Percentiles rank a stretch among this genome's conserved stretches.
phyloP scores from a whole-genome alignment of 2,888 invertebrate species.

The Patella pellucida region DNA sequence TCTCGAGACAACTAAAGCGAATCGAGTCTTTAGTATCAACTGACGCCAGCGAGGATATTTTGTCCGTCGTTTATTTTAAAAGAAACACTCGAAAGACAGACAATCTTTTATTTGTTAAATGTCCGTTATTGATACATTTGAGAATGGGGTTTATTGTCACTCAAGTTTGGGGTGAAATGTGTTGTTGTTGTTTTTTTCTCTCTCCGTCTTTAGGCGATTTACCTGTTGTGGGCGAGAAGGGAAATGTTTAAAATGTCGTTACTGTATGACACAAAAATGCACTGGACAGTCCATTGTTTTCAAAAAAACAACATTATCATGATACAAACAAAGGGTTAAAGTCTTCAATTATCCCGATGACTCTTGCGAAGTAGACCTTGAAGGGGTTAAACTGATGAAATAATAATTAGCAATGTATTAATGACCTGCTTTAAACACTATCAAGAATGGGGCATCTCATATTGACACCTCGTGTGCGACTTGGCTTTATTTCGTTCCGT shows the following conservation, averaged over 20 bases:
- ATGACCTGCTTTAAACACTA: no score
- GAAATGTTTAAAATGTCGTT: no score
- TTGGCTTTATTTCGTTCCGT: no score
- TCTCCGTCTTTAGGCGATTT: no score
- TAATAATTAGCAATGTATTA: neutral
- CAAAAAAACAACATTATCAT: conserved; percentile 1
- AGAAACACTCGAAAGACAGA: conserved; percentile 25
- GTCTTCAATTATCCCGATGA: neutral
- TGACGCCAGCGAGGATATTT: conserved; percentile 24
- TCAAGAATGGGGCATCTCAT: no score
- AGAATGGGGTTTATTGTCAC: neutral
- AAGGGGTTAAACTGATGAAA: neutral
- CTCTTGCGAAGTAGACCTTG: neutral
- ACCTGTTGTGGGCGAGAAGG: no score
- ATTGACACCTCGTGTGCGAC: no score
- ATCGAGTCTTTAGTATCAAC: neutral
- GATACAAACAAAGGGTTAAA: neutral
- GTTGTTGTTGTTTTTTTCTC: no score
- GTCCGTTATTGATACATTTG: neutral
- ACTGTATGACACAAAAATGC: no score
- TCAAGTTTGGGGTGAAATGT: no score
- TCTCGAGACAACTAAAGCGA: neutral
- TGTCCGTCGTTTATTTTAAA: conserved; percentile 17
- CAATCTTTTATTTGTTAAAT: conserved; percentile 8
- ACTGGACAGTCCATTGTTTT: neutral